Evolutionary conservation across 2,888 invertebrate genomes (phyloP).

Genomic region (Cataglyphis livida): DNA sequence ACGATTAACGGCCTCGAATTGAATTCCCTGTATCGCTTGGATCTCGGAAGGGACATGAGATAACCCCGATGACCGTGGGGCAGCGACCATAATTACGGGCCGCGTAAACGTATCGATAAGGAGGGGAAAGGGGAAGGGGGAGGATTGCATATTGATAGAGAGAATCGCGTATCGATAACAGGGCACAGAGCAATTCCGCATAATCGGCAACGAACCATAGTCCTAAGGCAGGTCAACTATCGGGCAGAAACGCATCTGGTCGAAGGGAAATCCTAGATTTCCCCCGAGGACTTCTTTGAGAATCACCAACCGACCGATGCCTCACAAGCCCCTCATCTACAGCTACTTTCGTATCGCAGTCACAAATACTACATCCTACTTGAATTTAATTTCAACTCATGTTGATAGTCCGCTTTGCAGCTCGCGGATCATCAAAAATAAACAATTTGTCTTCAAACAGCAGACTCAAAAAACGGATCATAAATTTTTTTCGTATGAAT

Average conservation of each 20-base stretch:
- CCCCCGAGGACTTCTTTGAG: conserved; percentile 91
- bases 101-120: conserved; percentile 55
- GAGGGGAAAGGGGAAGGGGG: background rate
- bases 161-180: conserved; percentile 50
- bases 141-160: background rate
- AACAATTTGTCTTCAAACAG: background rate
- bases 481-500: background rate
- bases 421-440: conserved; percentile 34
- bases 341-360: conserved; percentile 58
- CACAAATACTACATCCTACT: conserved; percentile 40
- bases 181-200: conserved; percentile 87
- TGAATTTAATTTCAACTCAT: conserved; percentile 59
- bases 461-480: background rate
- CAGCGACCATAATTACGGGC: conserved; percentile 60
- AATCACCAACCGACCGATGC: conserved; percentile 88
- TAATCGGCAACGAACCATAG: conserved; percentile 89
- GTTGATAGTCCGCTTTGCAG: conserved; percentile 20
- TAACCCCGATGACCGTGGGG: conserved; percentile 36
- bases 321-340: conserved; percentile 89
- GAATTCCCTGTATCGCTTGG: conserved; percentile 33
- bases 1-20: conserved; percentile 52
- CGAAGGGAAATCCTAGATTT: conserved; percentile 95
- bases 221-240: conserved; percentile 90
- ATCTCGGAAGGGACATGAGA: conserved; percentile 14
- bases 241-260: conserved; percentile 90